Evolutionary conservation across 2,888 invertebrate species (phyloP).

Genomic region (Aleiodes testaceus): DNA sequence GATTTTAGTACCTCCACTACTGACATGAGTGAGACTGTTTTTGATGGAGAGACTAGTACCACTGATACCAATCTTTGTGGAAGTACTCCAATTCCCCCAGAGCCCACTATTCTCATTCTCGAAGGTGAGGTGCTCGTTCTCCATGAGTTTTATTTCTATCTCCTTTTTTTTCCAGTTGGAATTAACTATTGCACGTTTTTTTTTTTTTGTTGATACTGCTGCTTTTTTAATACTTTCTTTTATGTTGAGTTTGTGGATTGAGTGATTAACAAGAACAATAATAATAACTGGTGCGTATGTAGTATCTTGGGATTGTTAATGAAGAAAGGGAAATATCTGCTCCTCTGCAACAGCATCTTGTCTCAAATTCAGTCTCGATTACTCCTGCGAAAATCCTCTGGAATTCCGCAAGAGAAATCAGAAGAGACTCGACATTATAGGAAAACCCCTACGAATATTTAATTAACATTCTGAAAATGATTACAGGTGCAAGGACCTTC

Average conservation of each 20-base stretch:
- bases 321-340: not conserved
- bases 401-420: not conserved
- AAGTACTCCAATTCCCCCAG: slow-evolving; percentile 76
- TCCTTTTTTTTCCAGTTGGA: not conserved
- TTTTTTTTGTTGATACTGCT: not conserved
- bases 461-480: slow-evolving; percentile 34
- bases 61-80: slow-evolving; percentile 56
- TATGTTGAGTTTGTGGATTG: slow-evolving; percentile 3
- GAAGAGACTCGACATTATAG: not conserved
- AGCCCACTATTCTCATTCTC: slow-evolving; percentile 85
- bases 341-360: slow-evolving; percentile 14
- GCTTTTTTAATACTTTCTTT: not conserved
- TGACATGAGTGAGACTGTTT: slow-evolving; percentile 18
- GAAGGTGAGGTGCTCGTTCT: slow-evolving; percentile 80
- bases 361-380: slow-evolving; percentile 1
- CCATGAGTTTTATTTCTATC: not conserved
- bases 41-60: slow-evolving; percentile 45
- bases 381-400: not conserved
- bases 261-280: not conserved
- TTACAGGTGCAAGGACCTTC: slow-evolving; percentile 87
- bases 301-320: not conserved
- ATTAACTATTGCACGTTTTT: slow-evolving; percentile 17
- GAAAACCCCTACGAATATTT: not conserved
- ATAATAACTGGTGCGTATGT: not conserved
- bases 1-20: slow-evolving; percentile 37